A percentile compares a stretch with the other conserved stretches of the same genome.
phyloP scores from a whole-genome alignment of 53 echinoderm and acorn worm genomes.

The Stichopus horrens region DNA sequence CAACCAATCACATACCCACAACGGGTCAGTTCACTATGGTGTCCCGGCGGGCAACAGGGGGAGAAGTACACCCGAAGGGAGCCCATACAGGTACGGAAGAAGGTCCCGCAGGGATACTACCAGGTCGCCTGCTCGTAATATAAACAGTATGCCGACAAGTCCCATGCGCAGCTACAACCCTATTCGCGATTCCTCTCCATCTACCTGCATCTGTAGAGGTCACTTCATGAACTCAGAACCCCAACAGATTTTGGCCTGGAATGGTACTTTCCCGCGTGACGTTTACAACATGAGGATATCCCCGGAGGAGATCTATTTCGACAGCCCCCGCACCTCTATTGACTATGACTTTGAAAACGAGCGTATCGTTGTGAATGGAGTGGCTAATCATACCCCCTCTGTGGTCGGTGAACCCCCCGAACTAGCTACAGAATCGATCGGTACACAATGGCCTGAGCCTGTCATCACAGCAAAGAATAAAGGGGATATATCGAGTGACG shows the following conservation, averaged over 20 bases:
- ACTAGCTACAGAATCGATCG: constrained; percentile 70
- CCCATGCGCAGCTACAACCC: constrained; percentile 71
- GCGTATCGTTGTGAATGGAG: constrained; percentile 44
- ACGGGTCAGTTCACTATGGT: constrained; percentile 59
- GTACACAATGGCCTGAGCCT: constrained; percentile 94
- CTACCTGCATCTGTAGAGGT: constrained; percentile 66
- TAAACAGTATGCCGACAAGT: constrained; percentile 79
- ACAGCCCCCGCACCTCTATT: constrained; percentile 85
- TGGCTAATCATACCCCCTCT: constrained; percentile 58
- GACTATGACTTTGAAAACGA: constrained; percentile 83
- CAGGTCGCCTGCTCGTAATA: constrained; percentile 79
- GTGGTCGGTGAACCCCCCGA: constrained; percentile 67
- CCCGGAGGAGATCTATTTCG: constrained; percentile 77
- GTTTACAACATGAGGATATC: constrained; percentile 73
- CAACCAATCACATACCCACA: constrained; percentile 64
- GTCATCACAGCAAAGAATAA: constrained; percentile 67
- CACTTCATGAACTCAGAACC: constrained; percentile 67
- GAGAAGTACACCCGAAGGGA: constrained; percentile 69
- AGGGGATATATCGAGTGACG: constrained; percentile 38
- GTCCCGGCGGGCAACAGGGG: constrained; percentile 55
- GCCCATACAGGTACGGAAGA: constrained; percentile 78
- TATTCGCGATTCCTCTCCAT: constrained; percentile 75
- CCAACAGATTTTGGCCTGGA: constrained; percentile 92
- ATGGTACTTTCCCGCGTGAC: constrained; percentile 93
- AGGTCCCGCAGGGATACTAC: constrained; percentile 76